phyloP scores from a whole-genome alignment of 2,888 invertebrate genomes.

The Drosophila setosimentum region DNA sequence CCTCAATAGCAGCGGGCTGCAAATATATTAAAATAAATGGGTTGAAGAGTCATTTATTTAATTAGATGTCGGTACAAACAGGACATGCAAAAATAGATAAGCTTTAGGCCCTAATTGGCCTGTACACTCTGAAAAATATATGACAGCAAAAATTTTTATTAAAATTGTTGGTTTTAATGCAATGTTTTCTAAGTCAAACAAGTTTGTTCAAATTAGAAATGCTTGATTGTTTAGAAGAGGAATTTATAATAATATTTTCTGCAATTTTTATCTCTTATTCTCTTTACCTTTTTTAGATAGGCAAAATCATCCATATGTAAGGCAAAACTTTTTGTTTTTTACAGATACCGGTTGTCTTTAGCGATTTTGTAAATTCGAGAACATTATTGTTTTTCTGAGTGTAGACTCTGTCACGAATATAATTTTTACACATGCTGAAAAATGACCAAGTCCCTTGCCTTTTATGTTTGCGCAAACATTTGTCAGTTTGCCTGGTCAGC shows the following conservation, averaged over 20 bases:
- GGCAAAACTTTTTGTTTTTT: background rate
- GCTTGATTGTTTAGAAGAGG: background rate
- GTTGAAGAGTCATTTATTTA: conserved; percentile 47
- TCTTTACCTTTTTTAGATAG: no score
- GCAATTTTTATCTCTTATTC: no score
- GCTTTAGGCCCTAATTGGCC: conserved; percentile 58
- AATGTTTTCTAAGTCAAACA: background rate
- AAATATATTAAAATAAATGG: conserved; percentile 20
- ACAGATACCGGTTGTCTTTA: background rate
- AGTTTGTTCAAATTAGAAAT: background rate
- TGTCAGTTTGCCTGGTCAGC: conserved; percentile 39
- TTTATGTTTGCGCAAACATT: conserved; percentile 76
- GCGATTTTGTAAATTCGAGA: background rate
- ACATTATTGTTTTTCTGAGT: conserved; percentile 10
- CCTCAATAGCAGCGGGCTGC: conserved; percentile 92
- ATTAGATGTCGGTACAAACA: conserved; percentile 57
- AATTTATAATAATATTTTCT: background rate
- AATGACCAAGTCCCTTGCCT: conserved; percentile 48
- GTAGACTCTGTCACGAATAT: conserved; percentile 59
- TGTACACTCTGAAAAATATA: background rate
- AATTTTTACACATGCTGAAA: conserved; percentile 35
- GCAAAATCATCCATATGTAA: background rate
- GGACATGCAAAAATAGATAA: conserved; percentile 63
- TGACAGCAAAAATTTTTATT: background rate
- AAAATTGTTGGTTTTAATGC: background rate